Base-by-base conservation (phyloP, 2,113 vertebrate genomes). In the Vulpes ferrilata region DNA sequence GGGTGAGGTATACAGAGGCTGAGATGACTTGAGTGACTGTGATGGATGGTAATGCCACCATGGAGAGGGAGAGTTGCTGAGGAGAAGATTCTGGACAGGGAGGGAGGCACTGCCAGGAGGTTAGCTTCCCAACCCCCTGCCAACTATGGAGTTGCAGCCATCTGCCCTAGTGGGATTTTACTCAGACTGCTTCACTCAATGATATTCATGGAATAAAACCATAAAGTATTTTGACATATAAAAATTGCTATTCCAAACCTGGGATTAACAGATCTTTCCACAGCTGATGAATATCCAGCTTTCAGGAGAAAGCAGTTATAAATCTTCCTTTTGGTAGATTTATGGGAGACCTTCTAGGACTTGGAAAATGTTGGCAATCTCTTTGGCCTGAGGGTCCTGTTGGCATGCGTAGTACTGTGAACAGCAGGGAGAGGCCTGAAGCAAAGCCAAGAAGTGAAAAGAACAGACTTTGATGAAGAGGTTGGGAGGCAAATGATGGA, bases 291-390 rank as follows among this genome's bases (percentile, higher is more conserved):
- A 89, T 59, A 43, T n/a, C 79, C 53, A 86, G 79, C 32, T 82
- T 23, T 17, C 10, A 64, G 73, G 87, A 43, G 38, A 35, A 35
- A 35, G 15, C 51, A 64, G 51, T 16, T 78, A 25, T 64, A 81
- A 38, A 91, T 87, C 60, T 90, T 82, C 84, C 60, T 90, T 53
- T 80, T 3, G 3, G 55, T 22, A 57, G 57, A 82, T 60, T 90
- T 90, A 83, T 80, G 83, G 90, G 81, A 92, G 16, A 65, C 25
- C 20, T 89, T 94, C 43, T 30, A 64, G 69, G 83, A 96, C 15
- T 22, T 59, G 59, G 71, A 59, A 85, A 81, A 62, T 43, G 11
- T 5, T 92, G 91, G 43, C 53, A 35, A 11, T 79, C 73, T 69
- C 65, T 83, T 83, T 85, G 74, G 60, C 32, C 8, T 35, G 30